Conservation (phyloP, 2,888 invertebrate species). For the Monoplex corrugatus region DNA sequence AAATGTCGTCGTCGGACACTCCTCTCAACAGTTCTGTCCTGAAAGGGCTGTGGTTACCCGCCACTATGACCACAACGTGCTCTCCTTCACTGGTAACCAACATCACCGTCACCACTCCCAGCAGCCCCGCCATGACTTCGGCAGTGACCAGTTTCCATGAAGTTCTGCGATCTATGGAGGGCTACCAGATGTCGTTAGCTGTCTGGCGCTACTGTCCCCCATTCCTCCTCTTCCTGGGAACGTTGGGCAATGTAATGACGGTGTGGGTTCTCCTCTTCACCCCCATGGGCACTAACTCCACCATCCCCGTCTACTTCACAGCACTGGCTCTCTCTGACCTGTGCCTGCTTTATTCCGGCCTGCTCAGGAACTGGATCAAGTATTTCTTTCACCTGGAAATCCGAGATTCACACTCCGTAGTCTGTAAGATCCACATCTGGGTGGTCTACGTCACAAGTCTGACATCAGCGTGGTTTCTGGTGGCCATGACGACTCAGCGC, state of each 20-base stretch:
- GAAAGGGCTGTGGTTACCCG: no score
- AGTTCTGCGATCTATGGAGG: not conserved
- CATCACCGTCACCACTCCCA: not conserved
- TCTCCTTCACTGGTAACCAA: not conserved
- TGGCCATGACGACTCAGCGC: conserved; percentile 70
- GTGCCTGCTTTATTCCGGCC: conserved; percentile 66
- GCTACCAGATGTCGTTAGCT: conserved; percentile 55
- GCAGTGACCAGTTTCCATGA: not conserved
- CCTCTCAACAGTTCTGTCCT: no score
- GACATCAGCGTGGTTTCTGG: conserved; percentile 73
- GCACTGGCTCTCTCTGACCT: conserved; percentile 68
- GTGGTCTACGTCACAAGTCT: conserved; percentile 67
- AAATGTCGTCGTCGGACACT: no score
- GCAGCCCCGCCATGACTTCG: not conserved
- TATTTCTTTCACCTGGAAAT: conserved; percentile 63
- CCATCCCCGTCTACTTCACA: conserved; percentile 68
- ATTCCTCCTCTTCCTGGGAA: conserved; percentile 68
- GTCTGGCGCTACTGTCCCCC: conserved; percentile 66
- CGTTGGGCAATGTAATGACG: conserved; percentile 68
- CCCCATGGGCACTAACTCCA: conserved; percentile 58
- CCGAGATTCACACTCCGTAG: conserved; percentile 56
- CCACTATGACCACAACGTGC: not conserved
- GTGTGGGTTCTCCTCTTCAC: conserved; percentile 62
- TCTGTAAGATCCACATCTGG: conserved; percentile 69
- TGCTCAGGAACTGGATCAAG: conserved; percentile 66